Percentiles rank a stretch among this genome's conserved stretches.
These are phyloP conservation scores for Venturia canescens DNA, from an alignment of 1,140 invertebrate species.

Conservation along the genomic window DNA sequence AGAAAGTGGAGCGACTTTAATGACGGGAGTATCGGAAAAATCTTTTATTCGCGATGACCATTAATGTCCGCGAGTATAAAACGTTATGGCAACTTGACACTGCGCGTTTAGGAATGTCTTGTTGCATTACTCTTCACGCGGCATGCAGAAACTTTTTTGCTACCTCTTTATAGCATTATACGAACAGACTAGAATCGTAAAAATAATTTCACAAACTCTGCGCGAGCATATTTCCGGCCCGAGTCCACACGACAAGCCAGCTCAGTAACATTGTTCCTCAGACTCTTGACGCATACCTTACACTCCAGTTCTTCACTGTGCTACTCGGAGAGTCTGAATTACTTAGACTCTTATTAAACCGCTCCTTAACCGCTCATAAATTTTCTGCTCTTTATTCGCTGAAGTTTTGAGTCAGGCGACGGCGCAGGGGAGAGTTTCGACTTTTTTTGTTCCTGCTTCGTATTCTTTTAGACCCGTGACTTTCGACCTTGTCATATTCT, in stretches of 20 bases:
- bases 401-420: slow-evolving; percentile 39
- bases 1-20: no score
- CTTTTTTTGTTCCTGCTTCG: not conserved
- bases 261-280: not conserved
- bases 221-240: not conserved
- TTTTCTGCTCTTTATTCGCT: slow-evolving; percentile 56
- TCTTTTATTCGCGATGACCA: not conserved
- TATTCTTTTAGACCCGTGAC: not conserved
- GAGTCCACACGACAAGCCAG: not conserved
- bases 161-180: no score
- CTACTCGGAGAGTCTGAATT: slow-evolving; percentile 49
- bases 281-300: slow-evolving; percentile 13
- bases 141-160: no score
- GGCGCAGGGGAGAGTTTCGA: not conserved
- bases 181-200: not conserved
- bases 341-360: slow-evolving; percentile 60
- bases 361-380: slow-evolving; percentile 58
- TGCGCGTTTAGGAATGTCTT: no score
- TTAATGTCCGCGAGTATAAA: not conserved
- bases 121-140: no score
- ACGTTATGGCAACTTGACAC: no score
- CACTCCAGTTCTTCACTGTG: not conserved
- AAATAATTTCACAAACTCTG: slow-evolving; percentile 21
- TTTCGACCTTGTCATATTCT: not conserved
- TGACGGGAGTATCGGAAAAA: no score